A percentile compares a stretch with the other conserved stretches of the same genome.
phyloP scores from a whole-genome alignment of 2,113 vertebrate species.

The Antechinus flavipes region DNA sequence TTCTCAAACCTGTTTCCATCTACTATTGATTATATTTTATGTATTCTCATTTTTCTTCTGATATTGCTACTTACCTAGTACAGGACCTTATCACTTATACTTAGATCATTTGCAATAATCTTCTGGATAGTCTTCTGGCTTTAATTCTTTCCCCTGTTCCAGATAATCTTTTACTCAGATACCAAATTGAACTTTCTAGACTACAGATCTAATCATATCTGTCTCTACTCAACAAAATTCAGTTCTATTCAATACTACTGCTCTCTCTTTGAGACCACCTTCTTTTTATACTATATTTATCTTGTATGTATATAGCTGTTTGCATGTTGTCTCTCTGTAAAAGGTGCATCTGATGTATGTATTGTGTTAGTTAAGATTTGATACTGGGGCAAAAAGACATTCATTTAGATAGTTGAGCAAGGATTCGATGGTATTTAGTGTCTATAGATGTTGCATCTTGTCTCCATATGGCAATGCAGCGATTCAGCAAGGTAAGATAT shows the following conservation, averaged over 20 bases:
- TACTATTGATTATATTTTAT: neutral
- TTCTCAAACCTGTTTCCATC: neutral
- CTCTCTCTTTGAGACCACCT: neutral
- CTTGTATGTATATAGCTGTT: neutral
- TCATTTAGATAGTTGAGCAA: neutral
- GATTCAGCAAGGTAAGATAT: neutral
- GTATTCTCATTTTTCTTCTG: neutral
- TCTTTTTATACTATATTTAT: neutral
- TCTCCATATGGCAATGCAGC: neutral
- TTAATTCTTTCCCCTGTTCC: neutral
- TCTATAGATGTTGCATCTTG: neutral
- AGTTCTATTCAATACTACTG: neutral
- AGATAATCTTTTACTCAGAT: neutral
- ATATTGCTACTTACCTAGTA: neutral
- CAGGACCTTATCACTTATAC: neutral
- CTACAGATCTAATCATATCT: no score
- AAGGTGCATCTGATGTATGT: neutral
- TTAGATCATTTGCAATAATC: neutral
- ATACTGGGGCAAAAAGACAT: neutral
- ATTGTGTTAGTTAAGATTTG: neutral
- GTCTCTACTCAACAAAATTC: no score
- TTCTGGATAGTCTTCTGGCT: neutral
- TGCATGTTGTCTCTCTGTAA: neutral
- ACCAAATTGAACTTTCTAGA: neutral
- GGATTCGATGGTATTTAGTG: neutral